These are phyloP conservation scores for Eurystomus glaucurus DNA, from an alignment of 2,797 vertebrate genomes.

Conservation along the genomic window DNA sequence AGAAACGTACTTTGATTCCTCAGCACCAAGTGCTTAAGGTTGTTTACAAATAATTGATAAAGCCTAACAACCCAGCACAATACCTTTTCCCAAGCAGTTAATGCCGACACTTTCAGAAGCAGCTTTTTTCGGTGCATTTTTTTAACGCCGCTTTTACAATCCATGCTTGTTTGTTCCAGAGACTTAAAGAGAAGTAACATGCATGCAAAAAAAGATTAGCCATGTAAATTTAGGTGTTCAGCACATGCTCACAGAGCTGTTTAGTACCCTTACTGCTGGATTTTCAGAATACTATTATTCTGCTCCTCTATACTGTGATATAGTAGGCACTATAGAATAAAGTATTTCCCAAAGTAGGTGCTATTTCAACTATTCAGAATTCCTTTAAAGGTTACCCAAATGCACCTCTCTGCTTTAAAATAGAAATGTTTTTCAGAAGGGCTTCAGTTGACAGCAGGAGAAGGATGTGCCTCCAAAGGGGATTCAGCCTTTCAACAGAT, in stretches of 20 bases:
- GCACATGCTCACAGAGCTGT: neutral
- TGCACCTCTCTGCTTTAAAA: neutral
- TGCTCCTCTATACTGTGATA: neutral
- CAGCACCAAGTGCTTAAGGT: neutral
- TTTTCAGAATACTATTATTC: neutral
- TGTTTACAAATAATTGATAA: neutral
- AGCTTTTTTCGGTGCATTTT: accelerated
- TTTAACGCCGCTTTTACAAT: neutral
- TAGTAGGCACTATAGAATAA: too few species aligned
- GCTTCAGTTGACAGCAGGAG: neutral
- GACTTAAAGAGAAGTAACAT: neutral
- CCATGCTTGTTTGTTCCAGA: neutral
- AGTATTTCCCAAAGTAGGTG: neutral
- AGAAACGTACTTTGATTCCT: neutral
- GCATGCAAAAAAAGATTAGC: neutral
- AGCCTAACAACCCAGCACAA: neutral
- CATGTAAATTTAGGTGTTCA: neutral
- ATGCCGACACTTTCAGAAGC: neutral
- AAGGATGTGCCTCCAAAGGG: neutral
- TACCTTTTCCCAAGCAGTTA: neutral
- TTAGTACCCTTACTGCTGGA: neutral
- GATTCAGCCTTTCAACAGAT: neutral
- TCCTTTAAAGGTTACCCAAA: neutral
- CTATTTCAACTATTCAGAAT: neutral
- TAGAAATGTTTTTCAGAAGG: neutral